Evolutionary conservation across 2,797 vertebrate species (phyloP), one percentile per base, ranked within the genome.

Genomic region (Amazona finschi): DNA sequence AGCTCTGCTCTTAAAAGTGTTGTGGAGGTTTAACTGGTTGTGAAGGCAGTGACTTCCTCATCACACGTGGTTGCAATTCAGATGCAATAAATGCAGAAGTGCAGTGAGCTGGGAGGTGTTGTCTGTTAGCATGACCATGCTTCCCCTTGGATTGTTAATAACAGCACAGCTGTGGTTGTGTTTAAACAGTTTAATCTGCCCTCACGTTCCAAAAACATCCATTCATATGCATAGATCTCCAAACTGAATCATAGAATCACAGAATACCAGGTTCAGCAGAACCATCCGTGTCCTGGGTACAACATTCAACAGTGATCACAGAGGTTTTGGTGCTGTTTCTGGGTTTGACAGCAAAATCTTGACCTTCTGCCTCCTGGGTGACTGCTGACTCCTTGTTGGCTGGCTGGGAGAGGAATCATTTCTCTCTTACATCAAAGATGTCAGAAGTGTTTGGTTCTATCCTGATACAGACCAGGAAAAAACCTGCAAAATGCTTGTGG

Each of bases 11-110:
- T 78, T 69, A 18, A 22, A 81, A 49, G 33, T 2, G 2, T 19
- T 73, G 38, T n/a, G 31, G 58, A 84, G 39, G 44, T 91, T 60
- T 79, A 65, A 52, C 9, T 31, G 43, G 12, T 53, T 72, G 39
- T 38, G 70, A 72, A 72, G 61, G 57, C 52, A 64, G 31, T 2
- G 1, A 27, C 22, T 69, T 74, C 67, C 50, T 87, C 75, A 21
- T 69, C 30, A 12, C 22, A 11, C 0, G 0, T 7, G n/a, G 38
- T 30, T 65, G 39, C 8, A 5, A 0, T 38, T 62, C 8, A 30
- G 57, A 22, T 57, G 18, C n/a, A 62, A 1, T 12, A 25, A 61
- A 15, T 25, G 70, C 50, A n/a, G 5, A 89, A 64, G 13, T 9
- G 27, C 25, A 11, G 21, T 31, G 62, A 78, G 38, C 44, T 66